Conservation (phyloP, 2,888 invertebrate species). For the Aleiodes alternator region DNA sequence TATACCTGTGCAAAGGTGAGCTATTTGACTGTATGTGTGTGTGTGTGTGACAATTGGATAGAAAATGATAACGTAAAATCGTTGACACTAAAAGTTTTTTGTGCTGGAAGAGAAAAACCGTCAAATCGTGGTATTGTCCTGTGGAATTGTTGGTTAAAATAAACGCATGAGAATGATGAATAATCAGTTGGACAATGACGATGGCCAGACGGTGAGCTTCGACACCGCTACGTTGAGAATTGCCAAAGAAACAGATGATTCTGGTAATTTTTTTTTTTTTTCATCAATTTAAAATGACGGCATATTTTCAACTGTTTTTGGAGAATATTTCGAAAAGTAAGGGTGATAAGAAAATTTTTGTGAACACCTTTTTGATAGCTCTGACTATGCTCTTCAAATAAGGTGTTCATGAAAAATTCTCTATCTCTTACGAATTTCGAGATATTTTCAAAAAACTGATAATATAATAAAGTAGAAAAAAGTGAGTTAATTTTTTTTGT, state of each 20-base stretch:
- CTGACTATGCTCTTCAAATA: too few relatives aligned
- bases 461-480: too few relatives aligned
- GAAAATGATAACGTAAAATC: background rate
- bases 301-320: too few relatives aligned
- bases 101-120: background rate
- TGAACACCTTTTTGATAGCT: too few relatives aligned
- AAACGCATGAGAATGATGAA: conserved; percentile 12
- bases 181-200: conserved; percentile 65
- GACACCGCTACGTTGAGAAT: conserved; percentile 65
- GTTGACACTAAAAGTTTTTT: background rate
- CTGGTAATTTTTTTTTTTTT: conserved; percentile 45
- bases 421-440: too few relatives aligned
- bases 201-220: conserved; percentile 64
- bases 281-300: background rate
- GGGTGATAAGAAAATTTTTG: too few relatives aligned
- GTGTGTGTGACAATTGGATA: conserved; percentile 5
- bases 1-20: conserved; percentile 20
- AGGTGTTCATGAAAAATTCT: too few relatives aligned
- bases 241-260: conserved; percentile 58
- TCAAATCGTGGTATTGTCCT: background rate
- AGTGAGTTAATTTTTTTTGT: too few relatives aligned
- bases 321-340: too few relatives aligned
- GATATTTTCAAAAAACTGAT: too few relatives aligned
- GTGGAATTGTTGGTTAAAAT: background rate
- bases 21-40: background rate